Evolutionary conservation across 2,888 invertebrate species (phyloP), one percentile per base, ranked within the genome.

Genomic region (Falcaria lacertinaria): DNA sequence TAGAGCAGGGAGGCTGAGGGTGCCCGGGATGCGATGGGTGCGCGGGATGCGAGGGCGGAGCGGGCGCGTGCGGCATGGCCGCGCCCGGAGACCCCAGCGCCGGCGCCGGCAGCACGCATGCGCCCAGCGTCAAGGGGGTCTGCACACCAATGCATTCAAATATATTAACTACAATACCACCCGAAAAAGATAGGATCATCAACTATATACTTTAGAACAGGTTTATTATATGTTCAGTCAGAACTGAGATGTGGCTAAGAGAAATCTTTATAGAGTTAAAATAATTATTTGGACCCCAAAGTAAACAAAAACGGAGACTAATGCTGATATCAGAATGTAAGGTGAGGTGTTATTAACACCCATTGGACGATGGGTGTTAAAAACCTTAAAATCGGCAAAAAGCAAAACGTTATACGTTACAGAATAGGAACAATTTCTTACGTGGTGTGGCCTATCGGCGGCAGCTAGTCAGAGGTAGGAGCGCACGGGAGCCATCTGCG

Each of bases 381-480:
- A n/a, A n/a, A n/a, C n/a, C n/a, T n/a, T n/a, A n/a, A n/a, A n/a
- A n/a, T n/a, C 5, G 19, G 2, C 3, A 5, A 19, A 19, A 19
- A 4, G 5, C 5, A 19, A 19, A 5, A 19, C 19, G 5, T 19
- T 19, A 5, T 19, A 19, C 19, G 5, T 19, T 19, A 5, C 3
- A 19, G 19, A 19, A 2, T 4, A 19, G 5, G 19, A 19, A 19
- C 4, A 4, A 17, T 17, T 66, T 91, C 93, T 79, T 87, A 93
- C 90, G 92, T 91, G 84, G 92, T 93, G 90, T 87, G 89, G 89
- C 88, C 92, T 92, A 91, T 95, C 93, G 92, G 94, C 93, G 91
- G 94, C 93, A 95, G 96, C 95, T 96, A 96, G 96, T 97, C 96
- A 97, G 94, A 97, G 96, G 93, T 96, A 97, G 91, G 96, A 96